Evolutionary conservation across 2,797 vertebrate species (phyloP).

Genomic region (Falco cherrug): DNA sequence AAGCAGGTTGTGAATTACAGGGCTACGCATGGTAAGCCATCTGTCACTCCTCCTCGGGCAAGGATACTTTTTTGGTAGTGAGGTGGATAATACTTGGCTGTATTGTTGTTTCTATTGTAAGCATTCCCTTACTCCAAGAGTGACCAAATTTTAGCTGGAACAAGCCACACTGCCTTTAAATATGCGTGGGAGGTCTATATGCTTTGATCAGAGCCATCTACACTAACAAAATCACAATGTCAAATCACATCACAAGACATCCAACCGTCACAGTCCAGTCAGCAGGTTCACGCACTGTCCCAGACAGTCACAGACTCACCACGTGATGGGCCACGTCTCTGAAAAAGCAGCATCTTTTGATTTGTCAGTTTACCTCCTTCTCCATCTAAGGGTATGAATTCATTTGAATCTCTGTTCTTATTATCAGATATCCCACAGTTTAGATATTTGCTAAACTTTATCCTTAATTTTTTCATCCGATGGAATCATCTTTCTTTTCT

Average conservation of each 20-base stretch:
- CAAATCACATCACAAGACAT: slow-evolving; percentile 38
- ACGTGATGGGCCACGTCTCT: background rate
- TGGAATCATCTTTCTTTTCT: background rate
- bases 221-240: slow-evolving; percentile 47
- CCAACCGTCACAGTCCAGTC: slow-evolving; percentile 53
- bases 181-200: background rate
- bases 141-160: slow-evolving; percentile 22
- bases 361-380: background rate
- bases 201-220: slow-evolving; percentile 55
- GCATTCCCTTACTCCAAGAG: slow-evolving; percentile 5
- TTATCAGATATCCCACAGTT: background rate
- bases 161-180: background rate
- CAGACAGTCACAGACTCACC: background rate
- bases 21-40: slow-evolving; percentile 58
- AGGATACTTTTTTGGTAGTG: slow-evolving; percentile 17
- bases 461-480: background rate
- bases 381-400: background rate
- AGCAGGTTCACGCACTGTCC: background rate
- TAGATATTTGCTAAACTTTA: background rate
- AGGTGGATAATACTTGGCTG: slow-evolving; percentile 36
- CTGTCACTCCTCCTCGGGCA: slow-evolving; percentile 52
- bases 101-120: slow-evolving; percentile 33
- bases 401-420: background rate
- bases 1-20: slow-evolving; percentile 64
- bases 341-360: background rate